Conservation (phyloP, 2,888 invertebrate genomes). For the Syrista parreyssii region DNA sequence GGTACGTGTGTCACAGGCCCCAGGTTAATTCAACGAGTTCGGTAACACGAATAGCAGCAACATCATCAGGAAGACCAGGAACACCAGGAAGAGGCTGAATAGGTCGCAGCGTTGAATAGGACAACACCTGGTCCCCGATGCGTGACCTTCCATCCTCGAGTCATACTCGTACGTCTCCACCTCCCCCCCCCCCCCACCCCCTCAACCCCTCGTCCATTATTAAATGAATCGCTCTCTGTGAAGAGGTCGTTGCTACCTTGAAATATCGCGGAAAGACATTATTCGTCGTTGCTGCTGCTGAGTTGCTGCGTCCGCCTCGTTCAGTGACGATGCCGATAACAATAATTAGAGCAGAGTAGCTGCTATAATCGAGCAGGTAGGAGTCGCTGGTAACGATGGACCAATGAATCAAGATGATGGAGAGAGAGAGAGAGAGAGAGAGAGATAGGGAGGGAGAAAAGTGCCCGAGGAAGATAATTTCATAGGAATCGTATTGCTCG, state of each 20-base stretch:
- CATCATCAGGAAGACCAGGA: not conserved
- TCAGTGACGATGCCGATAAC: not conserved
- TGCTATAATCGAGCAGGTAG: not conserved
- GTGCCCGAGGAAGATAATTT: not conserved
- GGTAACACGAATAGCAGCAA: not conserved
- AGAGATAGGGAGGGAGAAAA: too few species aligned
- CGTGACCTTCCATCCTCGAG: constrained; percentile 27
- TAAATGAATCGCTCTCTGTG: constrained; percentile 36
- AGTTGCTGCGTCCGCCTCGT: not conserved
- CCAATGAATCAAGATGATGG: not conserved
- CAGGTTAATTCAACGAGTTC: not conserved
- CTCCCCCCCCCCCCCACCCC: not conserved
- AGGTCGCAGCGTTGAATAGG: not conserved
- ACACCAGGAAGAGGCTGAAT: not conserved
- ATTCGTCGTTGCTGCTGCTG: not conserved
- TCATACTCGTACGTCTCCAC: constrained; percentile 13
- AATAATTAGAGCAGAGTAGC: not conserved
- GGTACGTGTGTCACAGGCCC: not conserved
- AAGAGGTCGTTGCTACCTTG: constrained; percentile 40
- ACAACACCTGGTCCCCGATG: constrained; percentile 24
- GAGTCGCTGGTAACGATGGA: not conserved
- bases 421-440: too few species aligned
- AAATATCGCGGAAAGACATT: constrained; percentile 13
- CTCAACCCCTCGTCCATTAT: constrained; percentile 24
- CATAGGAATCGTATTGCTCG: not conserved